phyloP scores from a whole-genome alignment of 53 echinoderm and acorn worm genomes.

The Astropecten irregularis region DNA sequence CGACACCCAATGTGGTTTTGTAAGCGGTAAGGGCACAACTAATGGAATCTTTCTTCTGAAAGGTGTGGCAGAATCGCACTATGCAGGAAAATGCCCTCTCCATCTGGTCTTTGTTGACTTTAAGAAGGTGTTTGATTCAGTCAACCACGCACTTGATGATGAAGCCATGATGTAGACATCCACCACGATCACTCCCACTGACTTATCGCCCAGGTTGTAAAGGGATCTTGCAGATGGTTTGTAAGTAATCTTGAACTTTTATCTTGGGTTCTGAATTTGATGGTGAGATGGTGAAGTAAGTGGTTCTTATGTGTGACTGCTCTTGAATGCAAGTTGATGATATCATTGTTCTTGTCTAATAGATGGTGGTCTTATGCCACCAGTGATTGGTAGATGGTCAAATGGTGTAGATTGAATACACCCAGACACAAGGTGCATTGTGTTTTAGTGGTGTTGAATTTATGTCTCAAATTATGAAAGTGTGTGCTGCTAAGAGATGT shows the following conservation, averaged over 20 bases:
- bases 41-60: no score
- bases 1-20: no score
- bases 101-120: no score
- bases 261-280: neutral
- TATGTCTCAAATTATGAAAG: constrained; percentile 10
- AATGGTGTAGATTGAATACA: neutral
- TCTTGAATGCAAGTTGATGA: neutral
- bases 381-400: constrained; percentile 2
- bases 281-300: constrained; percentile 5
- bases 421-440: neutral
- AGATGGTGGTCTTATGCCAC: constrained; percentile 9
- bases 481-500: neutral
- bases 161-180: neutral
- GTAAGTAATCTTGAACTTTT: neutral
- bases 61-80: no score
- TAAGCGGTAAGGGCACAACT: no score
- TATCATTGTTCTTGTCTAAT: neutral
- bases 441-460: constrained; percentile 6
- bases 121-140: no score
- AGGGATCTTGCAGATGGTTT: constrained; percentile 16
- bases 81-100: no score
- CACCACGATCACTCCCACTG: neutral
- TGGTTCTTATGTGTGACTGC: no score
- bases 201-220: neutral
- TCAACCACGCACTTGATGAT: no score